Base-by-base conservation (phyloP, 1,140 invertebrate genomes). In the Plectrocnemia conspersa region DNA sequence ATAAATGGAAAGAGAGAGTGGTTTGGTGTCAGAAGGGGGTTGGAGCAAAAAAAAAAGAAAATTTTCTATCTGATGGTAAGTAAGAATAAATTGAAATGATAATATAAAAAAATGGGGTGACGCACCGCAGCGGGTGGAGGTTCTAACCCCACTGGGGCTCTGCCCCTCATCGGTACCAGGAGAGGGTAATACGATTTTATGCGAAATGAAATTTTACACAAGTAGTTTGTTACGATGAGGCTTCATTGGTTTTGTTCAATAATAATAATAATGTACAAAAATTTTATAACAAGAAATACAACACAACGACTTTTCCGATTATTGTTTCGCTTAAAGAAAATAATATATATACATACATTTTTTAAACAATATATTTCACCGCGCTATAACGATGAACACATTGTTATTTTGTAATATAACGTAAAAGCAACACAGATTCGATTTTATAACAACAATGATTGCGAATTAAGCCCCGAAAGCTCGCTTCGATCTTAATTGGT, bases 41-140 rank as follows among this genome's bases (percentile, higher is more conserved):
- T 48, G 45, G 45, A n/a, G 9, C 33, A 13, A 13, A 13, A 22
- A 15, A 11, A 21, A 58, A 41, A 41, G 50, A 54, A 55, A 55
- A 54, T 59, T 59, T 58, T 54, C 56, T 50, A 49, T 58, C 57
- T 48, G 56, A 58, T 49, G 56, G 56, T 55, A 59, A 59, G 57
- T 59, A 59, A 52, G 57, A 59, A 59, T 54, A 59, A 59, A 59
- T 59, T 59, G 57, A 59, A 59, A 59, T 59, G 57, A 59, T 59
- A 59, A 59, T 59, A 59, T 58, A 55, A 59, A 59, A 35, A 59
- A 58, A 54, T 40, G 36, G 52, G 56, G 57, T 40, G 57, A 54
- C 27, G 35, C 47, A 57, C 55, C 55, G 24, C 54, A 24, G 32
- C 16, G 33, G 23, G 45, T 18, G 21, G 36, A 38, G 44, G 33